These are phyloP conservation scores for Chrysomela aeneicollis DNA, from an alignment of 2,888 invertebrate genomes.

Conservation along the genomic window DNA sequence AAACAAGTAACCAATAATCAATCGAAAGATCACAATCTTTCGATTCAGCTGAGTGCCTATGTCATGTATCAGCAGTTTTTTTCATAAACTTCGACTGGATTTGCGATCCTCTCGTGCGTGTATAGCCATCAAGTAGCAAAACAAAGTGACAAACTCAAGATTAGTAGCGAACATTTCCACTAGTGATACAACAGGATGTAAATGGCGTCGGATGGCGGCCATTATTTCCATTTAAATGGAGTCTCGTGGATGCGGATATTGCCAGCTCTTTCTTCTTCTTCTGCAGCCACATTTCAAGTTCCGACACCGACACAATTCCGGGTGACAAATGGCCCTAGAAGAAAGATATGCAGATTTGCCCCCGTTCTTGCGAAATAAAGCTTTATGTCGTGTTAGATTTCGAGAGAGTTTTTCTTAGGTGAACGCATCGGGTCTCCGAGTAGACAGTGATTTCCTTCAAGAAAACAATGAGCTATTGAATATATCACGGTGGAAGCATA, in stretches of 20 bases:
- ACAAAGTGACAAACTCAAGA: conserved; percentile 8
- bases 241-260: conserved; percentile 54
- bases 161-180: conserved; percentile 42
- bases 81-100: not conserved
- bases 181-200: conserved; percentile 53
- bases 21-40: too few relatives aligned
- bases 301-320: conserved; percentile 52
- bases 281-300: conserved; percentile 52
- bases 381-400: conserved; percentile 30
- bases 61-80: conserved; percentile 5
- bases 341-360: conserved; percentile 52
- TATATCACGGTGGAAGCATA: too few relatives aligned
- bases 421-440: not conserved
- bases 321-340: conserved; percentile 53
- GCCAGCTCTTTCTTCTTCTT: conserved; percentile 53
- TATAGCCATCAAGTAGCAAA: not conserved
- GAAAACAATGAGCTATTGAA: not conserved
- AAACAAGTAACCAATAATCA: too few relatives aligned
- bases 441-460: not conserved
- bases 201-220: conserved; percentile 53
- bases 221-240: conserved; percentile 58
- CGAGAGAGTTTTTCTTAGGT: conserved; percentile 23
- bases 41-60: too few relatives aligned
- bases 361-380: conserved; percentile 32
- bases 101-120: not conserved